These are phyloP conservation scores for Hydra vulgaris DNA, from an alignment of 30 jellyfish, hydroid and myxozoan species.

Conservation along the genomic window DNA sequence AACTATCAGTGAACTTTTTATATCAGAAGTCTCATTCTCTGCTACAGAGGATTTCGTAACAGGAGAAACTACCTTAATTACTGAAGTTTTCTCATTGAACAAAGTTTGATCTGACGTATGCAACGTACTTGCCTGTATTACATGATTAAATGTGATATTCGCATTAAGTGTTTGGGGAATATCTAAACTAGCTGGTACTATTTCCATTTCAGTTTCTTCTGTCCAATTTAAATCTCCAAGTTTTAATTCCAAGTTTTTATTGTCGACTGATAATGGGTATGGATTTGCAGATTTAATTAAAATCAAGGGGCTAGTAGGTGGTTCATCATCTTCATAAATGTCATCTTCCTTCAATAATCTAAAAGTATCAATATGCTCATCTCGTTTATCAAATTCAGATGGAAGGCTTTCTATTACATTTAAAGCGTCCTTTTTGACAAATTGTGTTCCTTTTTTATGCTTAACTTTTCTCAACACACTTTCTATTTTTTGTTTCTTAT, in stretches of 20 bases:
- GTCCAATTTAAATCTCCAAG: neutral
- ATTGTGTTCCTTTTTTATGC: conserved; percentile 26
- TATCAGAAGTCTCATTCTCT: too few relatives aligned
- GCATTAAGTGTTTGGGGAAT: neutral
- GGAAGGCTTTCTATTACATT: conserved; percentile 26
- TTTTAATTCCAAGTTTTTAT: neutral
- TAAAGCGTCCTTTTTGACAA: conserved; percentile 20
- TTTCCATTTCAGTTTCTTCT: neutral
- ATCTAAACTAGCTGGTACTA: neutral
- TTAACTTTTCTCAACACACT: conserved; percentile 8
- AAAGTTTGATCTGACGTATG: neutral
- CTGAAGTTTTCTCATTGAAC: neutral
- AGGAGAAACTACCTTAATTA: neutral
- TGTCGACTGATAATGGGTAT: neutral
- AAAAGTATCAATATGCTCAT: neutral
- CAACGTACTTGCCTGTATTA: neutral
- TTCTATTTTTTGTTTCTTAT: conserved; percentile 12
- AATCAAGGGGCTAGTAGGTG: neutral
- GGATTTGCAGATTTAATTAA: neutral
- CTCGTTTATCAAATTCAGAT: conserved; percentile 24
- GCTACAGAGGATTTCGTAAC: neutral
- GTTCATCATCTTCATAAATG: neutral
- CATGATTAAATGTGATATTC: neutral
- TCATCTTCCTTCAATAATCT: neutral
- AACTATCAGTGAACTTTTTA: neutral